phyloP scores from a whole-genome alignment of 1,140 invertebrate species.

The Procambarus virginalis region DNA sequence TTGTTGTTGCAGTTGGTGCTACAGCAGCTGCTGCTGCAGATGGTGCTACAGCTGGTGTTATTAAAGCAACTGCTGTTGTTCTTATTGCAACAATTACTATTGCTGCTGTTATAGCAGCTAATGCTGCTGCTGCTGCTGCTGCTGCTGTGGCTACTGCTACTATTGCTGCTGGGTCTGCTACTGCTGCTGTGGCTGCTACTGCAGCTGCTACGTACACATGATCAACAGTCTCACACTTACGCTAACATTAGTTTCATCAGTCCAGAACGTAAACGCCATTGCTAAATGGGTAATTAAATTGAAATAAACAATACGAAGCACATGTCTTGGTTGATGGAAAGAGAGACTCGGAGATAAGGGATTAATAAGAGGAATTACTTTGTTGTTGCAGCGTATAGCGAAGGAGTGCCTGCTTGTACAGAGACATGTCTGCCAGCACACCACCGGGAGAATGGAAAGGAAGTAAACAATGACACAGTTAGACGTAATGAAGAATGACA shows the following conservation, averaged over 20 bases:
- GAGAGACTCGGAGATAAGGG: background rate
- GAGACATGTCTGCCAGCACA: conserved; percentile 33
- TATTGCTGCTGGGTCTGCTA: too few species aligned
- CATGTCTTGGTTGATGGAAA: background rate
- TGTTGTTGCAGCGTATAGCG: conserved; percentile 37
- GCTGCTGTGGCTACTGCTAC: too few species aligned
- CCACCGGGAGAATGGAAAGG: conserved; percentile 5
- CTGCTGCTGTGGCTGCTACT: too few species aligned
- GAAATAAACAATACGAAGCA: background rate
- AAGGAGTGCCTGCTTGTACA: conserved; percentile 52
- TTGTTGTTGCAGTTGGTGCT: too few species aligned
- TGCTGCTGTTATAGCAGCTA: too few species aligned
- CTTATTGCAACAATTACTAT: too few species aligned
- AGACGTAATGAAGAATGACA: background rate
- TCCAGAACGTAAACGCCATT: background rate
- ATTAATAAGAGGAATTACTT: conserved; percentile 35
- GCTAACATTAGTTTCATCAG: background rate
- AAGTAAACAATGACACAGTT: background rate
- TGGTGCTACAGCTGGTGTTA: too few species aligned
- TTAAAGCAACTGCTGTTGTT: background rate
- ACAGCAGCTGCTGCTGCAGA: too few species aligned
- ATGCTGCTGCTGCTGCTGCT: too few species aligned
- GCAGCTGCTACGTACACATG: background rate
- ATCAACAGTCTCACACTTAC: background rate
- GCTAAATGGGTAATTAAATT: background rate